Conservation (phyloP, 1,140 invertebrate genomes). For the Tetranychus cinnabarinus region DNA sequence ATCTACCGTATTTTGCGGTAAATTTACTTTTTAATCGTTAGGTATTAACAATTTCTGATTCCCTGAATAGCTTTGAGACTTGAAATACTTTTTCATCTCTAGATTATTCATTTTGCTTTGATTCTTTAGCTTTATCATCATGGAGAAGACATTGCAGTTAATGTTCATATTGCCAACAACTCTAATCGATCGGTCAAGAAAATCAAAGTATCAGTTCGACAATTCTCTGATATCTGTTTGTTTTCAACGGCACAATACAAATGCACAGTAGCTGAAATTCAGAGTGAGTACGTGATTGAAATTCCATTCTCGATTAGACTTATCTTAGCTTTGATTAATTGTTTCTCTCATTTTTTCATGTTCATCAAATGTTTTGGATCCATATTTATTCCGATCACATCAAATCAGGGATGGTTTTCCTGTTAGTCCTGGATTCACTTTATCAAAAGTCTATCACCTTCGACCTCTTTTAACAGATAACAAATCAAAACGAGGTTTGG, state of each 20-base stretch:
- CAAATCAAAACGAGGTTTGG: constrained; percentile 94
- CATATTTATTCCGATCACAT: not conserved
- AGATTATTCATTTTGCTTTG: too few relatives aligned
- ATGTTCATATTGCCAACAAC: constrained; percentile 97
- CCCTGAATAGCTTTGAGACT: constrained; percentile 6
- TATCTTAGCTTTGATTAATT: not conserved
- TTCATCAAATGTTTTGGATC: constrained; percentile 9
- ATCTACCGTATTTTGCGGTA: too few relatives aligned
- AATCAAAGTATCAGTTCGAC: constrained; percentile 89
- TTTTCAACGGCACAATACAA: constrained; percentile 98
- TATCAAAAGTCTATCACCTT: constrained; percentile 91
- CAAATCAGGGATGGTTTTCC: constrained; percentile 70
- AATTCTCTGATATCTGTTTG: constrained; percentile 95
- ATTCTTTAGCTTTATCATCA: constrained; percentile 71
- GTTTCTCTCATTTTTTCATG: not conserved
- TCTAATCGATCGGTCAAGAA: constrained; percentile 95
- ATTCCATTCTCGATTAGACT: not conserved
- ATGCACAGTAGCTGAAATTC: constrained; percentile 86
- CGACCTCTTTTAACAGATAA: constrained; percentile 87
- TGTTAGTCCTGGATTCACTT: constrained; percentile 82
- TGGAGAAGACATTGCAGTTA: constrained; percentile 89
- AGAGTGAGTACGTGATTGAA: constrained; percentile 66
- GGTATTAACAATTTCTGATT: not conserved
- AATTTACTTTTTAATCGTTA: too few relatives aligned
- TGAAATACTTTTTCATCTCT: too few relatives aligned